A percentile compares a stretch with the other conserved stretches of the same genome.
phyloP scores from a whole-genome alignment of 2,113 vertebrate species.

The Todiramphus chloris region DNA sequence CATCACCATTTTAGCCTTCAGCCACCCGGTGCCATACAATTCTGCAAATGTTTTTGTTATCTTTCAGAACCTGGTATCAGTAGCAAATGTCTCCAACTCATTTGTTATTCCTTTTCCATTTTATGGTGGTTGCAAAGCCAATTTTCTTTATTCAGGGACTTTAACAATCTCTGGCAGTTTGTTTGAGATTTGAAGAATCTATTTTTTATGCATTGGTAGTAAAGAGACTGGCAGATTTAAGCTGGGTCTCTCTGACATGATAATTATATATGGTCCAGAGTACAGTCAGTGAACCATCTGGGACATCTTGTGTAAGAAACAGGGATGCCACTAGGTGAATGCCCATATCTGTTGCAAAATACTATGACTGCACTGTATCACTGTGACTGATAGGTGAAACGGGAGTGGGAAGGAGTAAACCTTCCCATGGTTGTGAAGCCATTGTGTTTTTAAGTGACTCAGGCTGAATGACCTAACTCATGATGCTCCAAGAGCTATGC shows the following conservation, averaged over 20 bases:
- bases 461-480: neutral
- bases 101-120: neutral
- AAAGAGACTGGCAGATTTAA: neutral
- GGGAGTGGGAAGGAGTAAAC: neutral
- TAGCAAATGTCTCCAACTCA: neutral
- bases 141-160: neutral
- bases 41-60: neutral
- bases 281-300: neutral
- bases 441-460: neutral
- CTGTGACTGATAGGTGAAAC: neutral
- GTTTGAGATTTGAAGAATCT: neutral
- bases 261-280: neutral
- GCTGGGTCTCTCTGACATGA: neutral
- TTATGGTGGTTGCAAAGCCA: neutral
- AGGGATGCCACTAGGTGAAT: neutral
- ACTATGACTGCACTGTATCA: rapidly evolving
- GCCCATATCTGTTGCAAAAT: neutral
- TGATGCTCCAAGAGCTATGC: neutral
- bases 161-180: neutral
- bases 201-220: neutral
- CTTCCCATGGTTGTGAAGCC: neutral
- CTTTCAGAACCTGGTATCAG: neutral
- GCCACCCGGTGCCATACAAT: neutral
- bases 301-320: neutral
- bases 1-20: neutral